These are phyloP conservation scores for Chironomus tepperi DNA, from an alignment of 1,140 invertebrate species.

Conservation along the genomic window DNA sequence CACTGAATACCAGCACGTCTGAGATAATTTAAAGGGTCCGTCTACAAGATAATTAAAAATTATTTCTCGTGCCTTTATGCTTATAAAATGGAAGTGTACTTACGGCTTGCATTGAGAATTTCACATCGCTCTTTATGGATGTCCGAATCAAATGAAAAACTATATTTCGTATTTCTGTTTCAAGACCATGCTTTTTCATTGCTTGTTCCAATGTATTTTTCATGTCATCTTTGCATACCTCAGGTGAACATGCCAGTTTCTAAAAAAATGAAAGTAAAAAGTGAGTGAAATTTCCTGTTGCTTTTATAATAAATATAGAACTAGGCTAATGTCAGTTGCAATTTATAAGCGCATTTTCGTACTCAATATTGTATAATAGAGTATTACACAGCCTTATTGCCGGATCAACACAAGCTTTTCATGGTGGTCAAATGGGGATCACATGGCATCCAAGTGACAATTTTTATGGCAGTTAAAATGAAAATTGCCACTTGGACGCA, in stretches of 20 bases:
- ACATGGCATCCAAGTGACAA: too few relatives aligned
- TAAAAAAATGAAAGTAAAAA: slow-evolving; percentile 35
- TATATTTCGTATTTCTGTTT: slow-evolving; percentile 70
- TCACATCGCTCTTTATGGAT: slow-evolving; percentile 31
- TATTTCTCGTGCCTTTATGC: neutral
- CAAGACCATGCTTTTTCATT: slow-evolving; percentile 63
- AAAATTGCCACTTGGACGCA: too few relatives aligned
- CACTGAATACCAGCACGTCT: slow-evolving; percentile 79
- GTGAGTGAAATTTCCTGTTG: neutral
- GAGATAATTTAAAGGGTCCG: slow-evolving; percentile 54
- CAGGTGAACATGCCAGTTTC: slow-evolving; percentile 63
- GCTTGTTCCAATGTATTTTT: slow-evolving; percentile 61
- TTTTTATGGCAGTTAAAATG: too few relatives aligned
- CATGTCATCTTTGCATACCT: slow-evolving; percentile 65
- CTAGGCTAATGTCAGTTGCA: too few relatives aligned
- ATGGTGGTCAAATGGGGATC: too few relatives aligned
- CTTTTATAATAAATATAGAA: neutral
- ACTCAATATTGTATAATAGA: too few relatives aligned
- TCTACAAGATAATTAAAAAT: slow-evolving; percentile 33
- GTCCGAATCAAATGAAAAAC: slow-evolving; percentile 67
- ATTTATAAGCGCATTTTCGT: too few relatives aligned
- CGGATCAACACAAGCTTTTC: too few relatives aligned
- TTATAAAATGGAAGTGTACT: neutral
- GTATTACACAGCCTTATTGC: too few relatives aligned
- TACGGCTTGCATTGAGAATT: slow-evolving; percentile 26